Conservation (phyloP, 2,113 vertebrate genomes). For the Bufo gargarizans region DNA sequence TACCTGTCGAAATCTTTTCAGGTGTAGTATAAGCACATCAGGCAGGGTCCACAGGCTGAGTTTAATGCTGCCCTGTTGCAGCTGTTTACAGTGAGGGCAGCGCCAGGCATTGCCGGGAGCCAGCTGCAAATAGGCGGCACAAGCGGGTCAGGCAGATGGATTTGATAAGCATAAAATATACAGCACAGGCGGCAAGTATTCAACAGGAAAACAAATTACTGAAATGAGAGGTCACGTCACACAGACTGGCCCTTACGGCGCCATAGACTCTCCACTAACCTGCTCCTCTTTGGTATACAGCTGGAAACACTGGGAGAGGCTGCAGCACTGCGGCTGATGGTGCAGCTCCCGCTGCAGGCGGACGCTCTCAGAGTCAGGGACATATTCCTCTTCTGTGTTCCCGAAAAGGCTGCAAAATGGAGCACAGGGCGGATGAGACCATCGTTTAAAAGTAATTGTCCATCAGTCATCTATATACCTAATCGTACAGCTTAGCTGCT, state of each 20-base stretch:
- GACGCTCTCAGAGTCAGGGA: conserved; percentile 94
- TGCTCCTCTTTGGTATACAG: conserved; percentile 99
- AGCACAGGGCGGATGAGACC: neutral
- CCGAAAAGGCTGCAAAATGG: conserved; percentile 83
- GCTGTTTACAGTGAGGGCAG: conserved; percentile 97
- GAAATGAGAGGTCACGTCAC: no score
- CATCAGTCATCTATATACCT: no score
- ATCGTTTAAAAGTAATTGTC: neutral
- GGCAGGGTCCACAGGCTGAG: conserved; percentile 96
- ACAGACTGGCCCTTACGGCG: no score
- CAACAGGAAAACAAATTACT: no score
- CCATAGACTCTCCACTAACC: conserved; percentile 69
- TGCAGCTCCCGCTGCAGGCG: conserved; percentile 92
- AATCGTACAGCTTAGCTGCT: no score
- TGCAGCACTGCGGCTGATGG: conserved; percentile 94
- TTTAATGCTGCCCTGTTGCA: conserved; percentile 96
- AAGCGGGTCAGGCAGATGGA: conserved; percentile 30
- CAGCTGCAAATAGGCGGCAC: conserved; percentile 76
- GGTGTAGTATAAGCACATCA: conserved; percentile 94
- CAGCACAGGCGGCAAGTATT: conserved; percentile 15
- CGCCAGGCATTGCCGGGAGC: conserved; percentile 97
- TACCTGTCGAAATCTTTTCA: conserved; percentile 97
- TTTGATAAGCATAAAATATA: conserved; percentile 14
- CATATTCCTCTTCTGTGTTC: conserved; percentile 93
- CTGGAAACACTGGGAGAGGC: conserved; percentile 95